A percentile compares a stretch with the other conserved stretches of the same genome.
These are phyloP conservation scores for Enhydra lutris DNA, from an alignment of 2,113 vertebrate species.

Conservation along the genomic window DNA sequence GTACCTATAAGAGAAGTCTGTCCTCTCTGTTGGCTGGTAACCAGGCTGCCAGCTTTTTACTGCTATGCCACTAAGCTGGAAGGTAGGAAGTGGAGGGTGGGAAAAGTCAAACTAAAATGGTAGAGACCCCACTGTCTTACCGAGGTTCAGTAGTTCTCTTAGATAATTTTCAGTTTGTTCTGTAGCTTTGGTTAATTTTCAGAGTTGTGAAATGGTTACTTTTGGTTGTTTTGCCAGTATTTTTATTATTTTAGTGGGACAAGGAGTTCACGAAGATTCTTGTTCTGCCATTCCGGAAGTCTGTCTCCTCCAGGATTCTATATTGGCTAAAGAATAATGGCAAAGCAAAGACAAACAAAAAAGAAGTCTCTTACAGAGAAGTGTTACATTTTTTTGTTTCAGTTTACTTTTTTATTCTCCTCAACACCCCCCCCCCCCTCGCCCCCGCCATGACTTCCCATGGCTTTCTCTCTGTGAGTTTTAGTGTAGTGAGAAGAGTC, in stretches of 20 bases:
- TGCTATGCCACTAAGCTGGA: neutral
- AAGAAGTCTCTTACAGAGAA: neutral
- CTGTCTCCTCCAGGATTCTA: neutral
- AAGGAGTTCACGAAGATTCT: neutral
- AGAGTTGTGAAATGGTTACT: neutral
- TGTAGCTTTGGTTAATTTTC: neutral
- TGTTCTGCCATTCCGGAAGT: neutral
- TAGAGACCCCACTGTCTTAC: neutral
- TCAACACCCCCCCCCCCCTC: rapidly evolving
- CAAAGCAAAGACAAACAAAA: neutral
- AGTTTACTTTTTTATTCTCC: neutral
- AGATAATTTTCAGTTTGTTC: neutral
- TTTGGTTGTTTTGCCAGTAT: neutral
- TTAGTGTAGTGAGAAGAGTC: neutral
- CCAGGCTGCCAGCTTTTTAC: neutral
- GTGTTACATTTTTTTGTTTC: neutral
- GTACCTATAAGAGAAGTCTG: neutral
- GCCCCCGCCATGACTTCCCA: too few species aligned
- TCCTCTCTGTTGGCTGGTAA: neutral
- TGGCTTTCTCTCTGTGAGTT: neutral
- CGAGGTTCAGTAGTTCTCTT: neutral
- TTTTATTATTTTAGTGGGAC: neutral
- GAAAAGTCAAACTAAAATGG: neutral
- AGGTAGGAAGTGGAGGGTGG: neutral
- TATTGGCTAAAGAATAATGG: neutral